Conservation (phyloP, 1,140 invertebrate species). For the Drosophila kohkoa region DNA sequence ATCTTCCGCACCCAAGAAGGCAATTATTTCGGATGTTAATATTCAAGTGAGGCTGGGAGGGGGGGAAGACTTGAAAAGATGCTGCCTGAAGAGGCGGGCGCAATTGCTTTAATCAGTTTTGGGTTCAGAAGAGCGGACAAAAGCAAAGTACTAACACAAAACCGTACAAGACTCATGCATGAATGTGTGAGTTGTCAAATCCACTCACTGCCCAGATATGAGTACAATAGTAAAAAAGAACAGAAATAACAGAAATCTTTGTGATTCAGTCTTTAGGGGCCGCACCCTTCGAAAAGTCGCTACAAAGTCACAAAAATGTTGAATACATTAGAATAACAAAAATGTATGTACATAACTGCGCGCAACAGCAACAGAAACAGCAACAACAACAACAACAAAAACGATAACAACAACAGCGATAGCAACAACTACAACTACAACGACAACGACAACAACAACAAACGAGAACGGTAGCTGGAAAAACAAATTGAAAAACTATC, state of each 20-base stretch:
- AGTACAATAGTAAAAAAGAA: constrained; percentile 27
- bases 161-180: neutral
- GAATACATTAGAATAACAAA: constrained; percentile 78
- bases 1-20: constrained; percentile 11
- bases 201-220: constrained; percentile 37
- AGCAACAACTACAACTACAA: constrained; percentile 37
- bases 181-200: constrained; percentile 44
- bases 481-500: constrained; percentile 82
- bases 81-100: constrained; percentile 1
- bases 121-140: constrained; percentile 12
- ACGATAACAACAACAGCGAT: constrained; percentile 17
- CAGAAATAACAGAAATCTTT: constrained; percentile 17
- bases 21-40: constrained; percentile 19
- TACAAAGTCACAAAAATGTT: constrained; percentile 47
- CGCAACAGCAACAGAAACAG: constrained; percentile 39
- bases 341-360: constrained; percentile 53
- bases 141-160: neutral
- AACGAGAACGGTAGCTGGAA: constrained; percentile 54
- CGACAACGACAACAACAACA: constrained; percentile 16
- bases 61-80: constrained; percentile 16
- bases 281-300: constrained; percentile 33
- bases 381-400: constrained; percentile 29
- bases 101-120: constrained; percentile 43
- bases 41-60: constrained; percentile 20
- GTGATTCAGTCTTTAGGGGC: constrained; percentile 13